Evolutionary conservation across 2,888 invertebrate genomes (phyloP), one percentile per base, ranked within the genome.

Genomic region (Eudasyphora cyanicolor): DNA sequence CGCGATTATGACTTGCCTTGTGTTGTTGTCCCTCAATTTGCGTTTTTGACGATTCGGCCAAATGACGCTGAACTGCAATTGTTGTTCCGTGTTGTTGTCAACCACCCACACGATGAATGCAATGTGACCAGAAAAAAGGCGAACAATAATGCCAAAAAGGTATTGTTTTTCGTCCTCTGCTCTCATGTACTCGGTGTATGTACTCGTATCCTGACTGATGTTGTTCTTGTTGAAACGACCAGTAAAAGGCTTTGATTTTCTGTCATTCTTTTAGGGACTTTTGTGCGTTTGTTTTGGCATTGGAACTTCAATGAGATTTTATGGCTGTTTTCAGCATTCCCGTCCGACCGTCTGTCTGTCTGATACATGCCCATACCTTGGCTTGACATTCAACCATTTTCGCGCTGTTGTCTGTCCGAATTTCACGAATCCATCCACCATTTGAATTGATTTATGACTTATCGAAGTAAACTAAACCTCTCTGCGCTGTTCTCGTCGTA

Each of bases 281-380:
- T 57, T 19, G 21, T 32, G 60, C 54, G 24, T 17, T 45, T 27
- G 42, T 45, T n/a, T 45, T 12, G 45, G 14, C 14, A n/a, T 45
- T 45, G 27, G 0, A 21, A 24, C 42, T 74, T 75, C 19, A 62
- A 75, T 75, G 62, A 14, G 7, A 62, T 69, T 76, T 69, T 57
- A 76, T 76, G 76, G 35, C 62, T 64, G 19, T 35, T 35, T 74
- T 74, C 42, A 38, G n/a, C 45, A 54, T 6, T 10, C 12, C 19
- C 19, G 21, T 21, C 21, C 24, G 21, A 7, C 54, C 24, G 10
- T 54, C 24, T 1, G 6, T 60, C 17, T n/a, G 60, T 29, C 29
- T 14, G n/a, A n/a, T n/a, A n/a, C n/a, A n/a, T n/a, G n/a, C 0
- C 6, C 60, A 42, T 27, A 19, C 2, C 12, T 32, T 12, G 45